Percentiles rank a stretch among this genome's conserved stretches.
phyloP scores from a whole-genome alignment of 1,140 invertebrate genomes.

The Phymastichus coffea region DNA sequence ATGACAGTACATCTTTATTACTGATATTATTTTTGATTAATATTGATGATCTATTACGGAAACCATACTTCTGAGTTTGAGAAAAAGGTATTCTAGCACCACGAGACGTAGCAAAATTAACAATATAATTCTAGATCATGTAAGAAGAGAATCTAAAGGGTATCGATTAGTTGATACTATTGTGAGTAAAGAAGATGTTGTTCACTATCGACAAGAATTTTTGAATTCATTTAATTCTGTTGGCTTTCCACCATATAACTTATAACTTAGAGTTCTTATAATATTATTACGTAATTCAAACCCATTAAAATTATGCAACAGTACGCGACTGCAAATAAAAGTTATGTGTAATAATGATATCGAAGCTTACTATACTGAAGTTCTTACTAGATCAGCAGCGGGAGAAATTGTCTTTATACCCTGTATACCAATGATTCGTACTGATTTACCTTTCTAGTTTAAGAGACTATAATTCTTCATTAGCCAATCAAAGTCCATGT shows the following conservation, averaged over 20 bases:
- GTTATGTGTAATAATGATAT: constrained; percentile 48
- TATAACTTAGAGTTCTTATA: constrained; percentile 47
- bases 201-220: constrained; percentile 52
- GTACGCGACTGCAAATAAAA: constrained; percentile 46
- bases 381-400: constrained; percentile 49
- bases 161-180: constrained; percentile 49
- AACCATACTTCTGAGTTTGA: constrained; percentile 41
- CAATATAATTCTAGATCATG: constrained; percentile 35
- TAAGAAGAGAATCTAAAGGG: constrained; percentile 36
- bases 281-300: constrained; percentile 53
- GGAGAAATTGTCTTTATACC: constrained; percentile 44
- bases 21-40: no score
- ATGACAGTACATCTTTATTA: constrained; percentile 50
- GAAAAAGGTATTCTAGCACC: constrained; percentile 42
- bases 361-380: constrained; percentile 45
- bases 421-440: no score
- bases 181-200: constrained; percentile 40
- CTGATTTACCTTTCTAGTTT: no score
- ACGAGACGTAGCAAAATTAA: constrained; percentile 40
- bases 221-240: constrained; percentile 49
- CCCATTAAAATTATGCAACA: constrained; percentile 52
- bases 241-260: constrained; percentile 46
- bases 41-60: no score
- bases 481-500: no score
- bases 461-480: no score